These are phyloP conservation scores for Bubo scandiacus DNA, from an alignment of 2,113 vertebrate species.

Conservation along the genomic window DNA sequence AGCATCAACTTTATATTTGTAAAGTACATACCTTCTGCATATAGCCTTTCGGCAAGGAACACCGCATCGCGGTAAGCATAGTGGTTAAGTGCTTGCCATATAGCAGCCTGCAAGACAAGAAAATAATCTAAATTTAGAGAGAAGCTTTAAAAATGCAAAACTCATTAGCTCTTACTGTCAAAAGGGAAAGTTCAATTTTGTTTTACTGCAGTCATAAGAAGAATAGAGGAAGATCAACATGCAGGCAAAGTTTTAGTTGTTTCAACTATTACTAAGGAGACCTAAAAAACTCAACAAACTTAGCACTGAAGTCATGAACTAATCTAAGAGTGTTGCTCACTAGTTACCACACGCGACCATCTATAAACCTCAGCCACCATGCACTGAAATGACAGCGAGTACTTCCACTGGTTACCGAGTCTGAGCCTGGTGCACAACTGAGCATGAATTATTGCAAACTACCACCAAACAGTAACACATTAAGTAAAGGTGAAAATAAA, in stretches of 20 bases:
- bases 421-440: background rate
- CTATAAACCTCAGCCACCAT: background rate
- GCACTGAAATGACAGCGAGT: background rate
- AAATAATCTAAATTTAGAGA: background rate
- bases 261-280: background rate
- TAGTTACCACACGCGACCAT: background rate
- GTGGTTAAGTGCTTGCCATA: conserved; percentile 93
- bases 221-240: background rate
- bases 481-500: background rate
- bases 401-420: background rate
- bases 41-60: conserved; percentile 88
- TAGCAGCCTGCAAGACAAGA: conserved; percentile 82
- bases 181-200: background rate
- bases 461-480: background rate
- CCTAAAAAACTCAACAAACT: background rate
- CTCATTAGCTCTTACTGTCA: background rate
- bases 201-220: background rate
- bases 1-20: background rate
- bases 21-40: conserved; percentile 85
- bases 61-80: conserved; percentile 90
- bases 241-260: background rate
- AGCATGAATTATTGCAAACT: background rate
- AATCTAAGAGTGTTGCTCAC: background rate
- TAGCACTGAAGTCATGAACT: background rate
- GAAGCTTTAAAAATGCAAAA: background rate